phyloP scores from a whole-genome alignment of 2,113 vertebrate genomes.

The Muscicapa adusta region DNA sequence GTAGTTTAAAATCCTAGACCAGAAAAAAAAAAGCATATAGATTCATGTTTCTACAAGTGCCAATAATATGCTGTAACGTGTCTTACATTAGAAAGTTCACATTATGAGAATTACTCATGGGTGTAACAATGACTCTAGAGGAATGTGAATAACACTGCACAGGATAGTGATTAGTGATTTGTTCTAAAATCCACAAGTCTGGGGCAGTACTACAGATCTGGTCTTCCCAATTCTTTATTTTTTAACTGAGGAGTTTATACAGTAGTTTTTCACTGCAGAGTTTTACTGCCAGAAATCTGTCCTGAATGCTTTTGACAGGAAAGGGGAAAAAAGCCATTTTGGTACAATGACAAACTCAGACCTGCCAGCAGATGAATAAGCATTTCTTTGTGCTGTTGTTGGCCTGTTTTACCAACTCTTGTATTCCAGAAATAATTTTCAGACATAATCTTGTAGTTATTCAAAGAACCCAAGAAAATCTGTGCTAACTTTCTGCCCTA shows the following conservation, averaged over 20 bases:
- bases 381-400: neutral
- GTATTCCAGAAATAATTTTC: neutral
- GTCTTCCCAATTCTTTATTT: neutral
- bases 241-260: neutral
- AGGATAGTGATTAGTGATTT: neutral
- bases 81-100: neutral
- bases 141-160: neutral
- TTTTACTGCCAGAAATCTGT: neutral
- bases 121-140: neutral
- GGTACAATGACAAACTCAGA: neutral
- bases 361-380: neutral
- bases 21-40: neutral
- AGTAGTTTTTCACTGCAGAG: neutral
- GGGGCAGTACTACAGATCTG: neutral
- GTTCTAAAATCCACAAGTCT: neutral
- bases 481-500: neutral
- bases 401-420: neutral
- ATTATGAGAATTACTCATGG: neutral
- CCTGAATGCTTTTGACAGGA: neutral
- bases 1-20: neutral
- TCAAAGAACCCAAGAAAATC: neutral
- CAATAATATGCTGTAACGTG: neutral
- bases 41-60: neutral
- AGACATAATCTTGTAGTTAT: neutral
- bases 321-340: neutral